Evolutionary conservation across 2,113 vertebrate species (phyloP).

Genomic region (Octodon degus): DNA sequence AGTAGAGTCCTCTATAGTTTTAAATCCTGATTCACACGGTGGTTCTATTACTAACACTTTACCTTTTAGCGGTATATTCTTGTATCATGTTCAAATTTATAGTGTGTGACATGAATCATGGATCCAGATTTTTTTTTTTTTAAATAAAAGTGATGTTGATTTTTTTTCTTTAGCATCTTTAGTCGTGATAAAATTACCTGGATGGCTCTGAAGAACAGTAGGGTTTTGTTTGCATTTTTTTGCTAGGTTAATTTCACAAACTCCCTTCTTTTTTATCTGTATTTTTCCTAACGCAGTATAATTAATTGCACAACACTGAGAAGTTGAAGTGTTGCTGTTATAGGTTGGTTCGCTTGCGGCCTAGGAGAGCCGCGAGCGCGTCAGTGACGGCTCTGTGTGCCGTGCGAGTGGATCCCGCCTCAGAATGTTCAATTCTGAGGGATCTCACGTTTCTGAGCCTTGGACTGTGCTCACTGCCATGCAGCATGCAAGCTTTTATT

Average conservation of each 20-base stretch:
- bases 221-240: not conserved
- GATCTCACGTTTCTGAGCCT: conserved; percentile 20
- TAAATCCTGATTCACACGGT: not conserved
- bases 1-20: not conserved
- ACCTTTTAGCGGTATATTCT: not conserved
- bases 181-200: not conserved
- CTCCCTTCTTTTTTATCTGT: not conserved
- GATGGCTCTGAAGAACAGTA: not conserved
- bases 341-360: not conserved
- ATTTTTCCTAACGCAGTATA: not conserved
- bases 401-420: not conserved
- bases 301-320: not conserved
- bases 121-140: not conserved
- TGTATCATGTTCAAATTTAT: not conserved
- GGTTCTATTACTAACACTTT: conserved; percentile 8
- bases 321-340: not conserved
- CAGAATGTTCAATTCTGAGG: conserved; percentile 38
- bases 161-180: conserved; percentile 32
- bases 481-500: not conserved
- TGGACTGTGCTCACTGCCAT: conserved; percentile 3
- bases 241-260: not conserved
- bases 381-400: not conserved
- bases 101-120: not conserved
- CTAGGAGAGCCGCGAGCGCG: not conserved
- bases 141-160: not conserved